Evolutionary conservation across 2,797 vertebrate genomes (phyloP).

Genomic region (Neosilurus mollespiculum): DNA sequence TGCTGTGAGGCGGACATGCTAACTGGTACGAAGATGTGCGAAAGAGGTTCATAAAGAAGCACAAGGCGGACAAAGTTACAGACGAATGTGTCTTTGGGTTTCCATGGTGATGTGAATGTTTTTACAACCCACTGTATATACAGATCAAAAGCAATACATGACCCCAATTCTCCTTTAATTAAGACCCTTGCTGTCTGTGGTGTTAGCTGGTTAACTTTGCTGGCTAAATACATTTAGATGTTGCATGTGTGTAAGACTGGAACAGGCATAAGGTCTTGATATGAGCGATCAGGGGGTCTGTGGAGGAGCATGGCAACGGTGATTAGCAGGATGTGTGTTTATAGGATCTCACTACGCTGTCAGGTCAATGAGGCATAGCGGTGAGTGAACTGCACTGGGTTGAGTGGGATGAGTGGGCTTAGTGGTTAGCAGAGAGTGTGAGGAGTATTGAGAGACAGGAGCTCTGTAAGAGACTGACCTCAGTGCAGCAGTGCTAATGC

Average conservation of each 20-base stretch:
- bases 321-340: constrained; percentile 33
- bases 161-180: background rate
- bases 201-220: background rate
- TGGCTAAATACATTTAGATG: background rate
- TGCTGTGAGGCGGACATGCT: too few relatives aligned
- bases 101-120: too few relatives aligned
- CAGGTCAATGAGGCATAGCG: constrained; percentile 39
- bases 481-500: background rate
- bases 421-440: background rate
- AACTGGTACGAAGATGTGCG: too few relatives aligned
- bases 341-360: constrained; percentile 4
- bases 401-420: constrained; percentile 39
- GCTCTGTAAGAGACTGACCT: background rate
- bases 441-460: background rate
- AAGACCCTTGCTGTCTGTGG: background rate
- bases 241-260: background rate
- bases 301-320: background rate
- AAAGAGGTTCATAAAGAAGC: too few relatives aligned
- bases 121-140: too few relatives aligned
- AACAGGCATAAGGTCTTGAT: background rate
- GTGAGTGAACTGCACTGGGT: constrained; percentile 25
- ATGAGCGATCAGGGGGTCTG: background rate
- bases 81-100: constrained; percentile 53
- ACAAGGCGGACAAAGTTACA: background rate
- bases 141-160: background rate